A percentile compares a stretch with the other conserved stretches of the same genome.
phyloP scores from a whole-genome alignment of 2,113 vertebrate genomes.

The Pygoscelis adeliae region DNA sequence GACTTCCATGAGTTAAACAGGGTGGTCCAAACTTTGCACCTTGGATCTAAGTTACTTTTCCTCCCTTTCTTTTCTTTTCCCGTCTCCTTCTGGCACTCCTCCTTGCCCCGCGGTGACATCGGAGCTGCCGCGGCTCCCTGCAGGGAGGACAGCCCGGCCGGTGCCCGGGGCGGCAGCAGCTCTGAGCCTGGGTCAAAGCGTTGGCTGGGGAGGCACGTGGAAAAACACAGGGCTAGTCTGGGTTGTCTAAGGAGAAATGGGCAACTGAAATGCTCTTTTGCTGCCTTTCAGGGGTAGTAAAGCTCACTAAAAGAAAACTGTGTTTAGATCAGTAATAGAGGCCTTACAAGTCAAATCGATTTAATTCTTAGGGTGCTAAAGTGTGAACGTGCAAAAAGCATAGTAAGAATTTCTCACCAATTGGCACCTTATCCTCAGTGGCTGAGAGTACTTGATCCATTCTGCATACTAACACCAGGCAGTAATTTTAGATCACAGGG shows the following conservation, averaged over 20 bases:
- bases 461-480: constrained; percentile 20
- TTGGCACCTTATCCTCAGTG: constrained; percentile 30
- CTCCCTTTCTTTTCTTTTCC: background rate
- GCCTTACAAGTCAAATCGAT: background rate
- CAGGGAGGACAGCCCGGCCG: background rate
- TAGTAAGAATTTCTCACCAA: constrained; percentile 51
- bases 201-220: background rate
- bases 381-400: constrained; percentile 47
- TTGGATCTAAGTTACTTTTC: background rate
- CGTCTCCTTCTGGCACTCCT: background rate
- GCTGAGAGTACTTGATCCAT: constrained; percentile 22
- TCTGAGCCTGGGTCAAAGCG: background rate
- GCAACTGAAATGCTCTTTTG: background rate
- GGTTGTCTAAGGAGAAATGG: background rate
- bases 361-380: constrained; percentile 45
- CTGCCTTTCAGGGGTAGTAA: background rate
- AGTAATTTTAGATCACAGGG: constrained; percentile 50
- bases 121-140: background rate
- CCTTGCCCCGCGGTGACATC: fast-evolving
- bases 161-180: background rate
- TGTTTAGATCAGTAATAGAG: background rate
- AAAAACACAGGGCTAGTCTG: background rate
- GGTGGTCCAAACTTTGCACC: background rate
- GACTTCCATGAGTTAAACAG: background rate
- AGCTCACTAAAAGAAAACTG: background rate